Evolutionary conservation across 2,888 invertebrate species (phyloP).

Genomic region (Drosophila hamatofila): DNA sequence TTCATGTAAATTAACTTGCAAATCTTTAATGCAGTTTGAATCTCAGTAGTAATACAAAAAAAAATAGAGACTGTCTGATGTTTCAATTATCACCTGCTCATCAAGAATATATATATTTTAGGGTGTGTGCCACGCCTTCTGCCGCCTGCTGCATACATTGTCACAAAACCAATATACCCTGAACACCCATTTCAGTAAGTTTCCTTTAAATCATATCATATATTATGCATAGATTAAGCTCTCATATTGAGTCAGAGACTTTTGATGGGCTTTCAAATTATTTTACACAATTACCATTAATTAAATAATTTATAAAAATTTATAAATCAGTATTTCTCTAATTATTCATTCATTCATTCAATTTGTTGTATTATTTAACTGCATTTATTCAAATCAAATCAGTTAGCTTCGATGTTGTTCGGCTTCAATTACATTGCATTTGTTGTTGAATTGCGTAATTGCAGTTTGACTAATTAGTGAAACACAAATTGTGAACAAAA

Average conservation of each 20-base stretch:
- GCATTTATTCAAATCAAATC: conserved; percentile 19
- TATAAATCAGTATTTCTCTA: not conserved
- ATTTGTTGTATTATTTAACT: conserved; percentile 10
- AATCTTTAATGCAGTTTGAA: no score
- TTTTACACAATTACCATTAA: not conserved
- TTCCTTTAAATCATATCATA: no score
- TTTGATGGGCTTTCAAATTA: not conserved
- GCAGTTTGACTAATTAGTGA: conserved; percentile 18
- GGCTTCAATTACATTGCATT: conserved; percentile 7
- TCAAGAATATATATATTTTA: not conserved
- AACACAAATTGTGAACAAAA: not conserved
- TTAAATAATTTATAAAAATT: not conserved
- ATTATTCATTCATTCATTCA: conserved; percentile 12
- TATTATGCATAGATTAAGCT: no score
- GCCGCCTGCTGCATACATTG: not conserved
- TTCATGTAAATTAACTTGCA: no score
- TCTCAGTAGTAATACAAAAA: no score
- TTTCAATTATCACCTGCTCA: no score
- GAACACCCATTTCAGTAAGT: no score
- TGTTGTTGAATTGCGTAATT: not conserved
- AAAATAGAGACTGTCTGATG: no score
- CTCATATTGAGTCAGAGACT: not conserved
- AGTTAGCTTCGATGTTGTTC: conserved; percentile 9
- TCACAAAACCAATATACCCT: no score
- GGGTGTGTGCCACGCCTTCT: not conserved